These are phyloP conservation scores for Sphinx pinastri DNA, from an alignment of 2,888 invertebrate genomes.

Conservation along the genomic window DNA sequence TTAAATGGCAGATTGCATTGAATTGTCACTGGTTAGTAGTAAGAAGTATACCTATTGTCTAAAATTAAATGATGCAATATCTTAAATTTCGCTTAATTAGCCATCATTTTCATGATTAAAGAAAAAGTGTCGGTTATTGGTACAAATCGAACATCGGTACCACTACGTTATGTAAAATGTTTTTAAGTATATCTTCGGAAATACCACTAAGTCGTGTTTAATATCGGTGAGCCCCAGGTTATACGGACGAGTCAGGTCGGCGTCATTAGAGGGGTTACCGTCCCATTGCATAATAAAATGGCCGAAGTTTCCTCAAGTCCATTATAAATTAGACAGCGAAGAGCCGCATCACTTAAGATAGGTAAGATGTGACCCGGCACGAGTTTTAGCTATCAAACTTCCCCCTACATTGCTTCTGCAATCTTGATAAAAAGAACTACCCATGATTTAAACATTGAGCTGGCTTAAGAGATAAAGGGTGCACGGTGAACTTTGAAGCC, in stretches of 20 bases:
- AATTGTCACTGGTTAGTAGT: too few relatives aligned
- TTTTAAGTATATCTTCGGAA: conserved; percentile 18
- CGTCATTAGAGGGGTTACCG: conserved; percentile 82
- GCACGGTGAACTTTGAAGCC: conserved; percentile 62
- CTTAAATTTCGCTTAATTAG: too few relatives aligned
- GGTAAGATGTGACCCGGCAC: conserved; percentile 82
- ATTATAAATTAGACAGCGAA: conserved; percentile 84
- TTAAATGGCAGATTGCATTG: too few relatives aligned
- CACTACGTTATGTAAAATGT: conserved; percentile 4
- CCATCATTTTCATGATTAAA: too few relatives aligned
- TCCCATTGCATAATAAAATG: conserved; percentile 84
- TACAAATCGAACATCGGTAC: too few relatives aligned
- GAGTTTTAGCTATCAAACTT: conserved; percentile 76
- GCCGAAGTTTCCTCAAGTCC: conserved; percentile 83
- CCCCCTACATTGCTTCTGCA: conserved; percentile 70
- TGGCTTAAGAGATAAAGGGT: conserved; percentile 67
- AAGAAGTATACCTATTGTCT: too few relatives aligned
- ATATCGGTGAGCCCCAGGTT: conserved; percentile 74
- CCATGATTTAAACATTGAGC: conserved; percentile 77
- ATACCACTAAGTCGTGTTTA: conserved; percentile 65
- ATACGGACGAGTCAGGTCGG: conserved; percentile 74
- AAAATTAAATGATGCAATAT: too few relatives aligned
- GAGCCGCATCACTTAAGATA: conserved; percentile 83
- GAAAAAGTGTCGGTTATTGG: too few relatives aligned
- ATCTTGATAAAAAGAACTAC: conserved; percentile 83